Evolutionary conservation across 2,797 vertebrate genomes (phyloP).

Genomic region (Aviceda leuphotes): DNA sequence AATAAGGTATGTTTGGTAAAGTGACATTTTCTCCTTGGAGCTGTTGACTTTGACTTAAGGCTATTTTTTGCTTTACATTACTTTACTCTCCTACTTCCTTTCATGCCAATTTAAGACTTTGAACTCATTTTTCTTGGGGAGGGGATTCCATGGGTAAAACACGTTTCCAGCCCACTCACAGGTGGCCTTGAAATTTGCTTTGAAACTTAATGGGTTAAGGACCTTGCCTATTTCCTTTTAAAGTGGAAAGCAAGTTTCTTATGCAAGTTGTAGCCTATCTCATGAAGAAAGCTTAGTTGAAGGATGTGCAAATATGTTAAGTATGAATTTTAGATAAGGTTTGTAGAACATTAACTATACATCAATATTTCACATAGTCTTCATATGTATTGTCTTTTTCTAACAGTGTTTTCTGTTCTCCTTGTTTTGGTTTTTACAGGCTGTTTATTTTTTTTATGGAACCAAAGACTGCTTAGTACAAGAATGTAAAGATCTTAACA

Average conservation of each 20-base stretch:
- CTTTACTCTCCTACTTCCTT: background rate
- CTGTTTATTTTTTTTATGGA: slow-evolving; percentile 96
- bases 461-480: slow-evolving; percentile 98
- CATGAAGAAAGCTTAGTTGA: background rate
- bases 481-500: slow-evolving; percentile 97
- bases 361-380: background rate
- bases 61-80: background rate
- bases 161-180: background rate
- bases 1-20: slow-evolving; percentile 89
- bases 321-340: background rate
- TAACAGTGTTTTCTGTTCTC: background rate
- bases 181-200: background rate
- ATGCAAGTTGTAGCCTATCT: background rate
- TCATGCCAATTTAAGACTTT: background rate
- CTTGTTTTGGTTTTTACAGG: slow-evolving; percentile 73
- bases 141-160: background rate
- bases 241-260: background rate
- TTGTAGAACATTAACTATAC: background rate
- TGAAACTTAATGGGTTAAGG: background rate
- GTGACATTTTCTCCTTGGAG: slow-evolving; percentile 12
- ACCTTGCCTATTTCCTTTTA: background rate
- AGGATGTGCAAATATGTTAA: background rate
- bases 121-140: background rate
- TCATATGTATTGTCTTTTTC: background rate
- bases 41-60: background rate